These are phyloP conservation scores for Artemia franciscana DNA, from an alignment of 1,140 invertebrate genomes.

Conservation along the genomic window DNA sequence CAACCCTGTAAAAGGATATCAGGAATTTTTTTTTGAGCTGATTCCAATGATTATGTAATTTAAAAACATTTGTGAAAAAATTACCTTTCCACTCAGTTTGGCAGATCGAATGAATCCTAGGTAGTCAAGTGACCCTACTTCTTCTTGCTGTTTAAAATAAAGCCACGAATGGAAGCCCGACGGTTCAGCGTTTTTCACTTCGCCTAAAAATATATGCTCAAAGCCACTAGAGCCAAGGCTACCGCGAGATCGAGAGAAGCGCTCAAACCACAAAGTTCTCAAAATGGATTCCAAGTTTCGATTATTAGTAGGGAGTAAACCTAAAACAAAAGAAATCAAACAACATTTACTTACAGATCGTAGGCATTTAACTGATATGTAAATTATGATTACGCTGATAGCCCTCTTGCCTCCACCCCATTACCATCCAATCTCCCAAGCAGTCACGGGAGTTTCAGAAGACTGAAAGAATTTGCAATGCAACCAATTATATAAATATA, in stretches of 20 bases:
- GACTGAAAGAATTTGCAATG: no score
- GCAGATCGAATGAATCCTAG: slow-evolving; percentile 13
- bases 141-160: slow-evolving; percentile 19
- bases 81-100: not conserved
- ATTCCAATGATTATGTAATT: no score
- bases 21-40: no score
- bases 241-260: slow-evolving; percentile 9
- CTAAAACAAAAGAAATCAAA: not conserved
- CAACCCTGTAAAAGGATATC: no score
- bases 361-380: no score
- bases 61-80: not conserved
- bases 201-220: slow-evolving; percentile 24
- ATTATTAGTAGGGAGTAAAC: not conserved
- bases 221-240: slow-evolving; percentile 18
- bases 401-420: no score
- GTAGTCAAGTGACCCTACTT: slow-evolving; percentile 18
- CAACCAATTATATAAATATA: no score
- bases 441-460: no score
- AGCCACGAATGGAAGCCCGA: slow-evolving; percentile 25
- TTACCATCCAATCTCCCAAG: no score
- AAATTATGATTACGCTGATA: no score
- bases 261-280: slow-evolving; percentile 13
- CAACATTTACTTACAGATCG: no score
- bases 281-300: slow-evolving; percentile 5
- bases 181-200: slow-evolving; percentile 18